Evolutionary conservation across 2,888 invertebrate species (phyloP), one percentile per base, ranked within the genome.

Genomic region (Tinea semifulvella): DNA sequence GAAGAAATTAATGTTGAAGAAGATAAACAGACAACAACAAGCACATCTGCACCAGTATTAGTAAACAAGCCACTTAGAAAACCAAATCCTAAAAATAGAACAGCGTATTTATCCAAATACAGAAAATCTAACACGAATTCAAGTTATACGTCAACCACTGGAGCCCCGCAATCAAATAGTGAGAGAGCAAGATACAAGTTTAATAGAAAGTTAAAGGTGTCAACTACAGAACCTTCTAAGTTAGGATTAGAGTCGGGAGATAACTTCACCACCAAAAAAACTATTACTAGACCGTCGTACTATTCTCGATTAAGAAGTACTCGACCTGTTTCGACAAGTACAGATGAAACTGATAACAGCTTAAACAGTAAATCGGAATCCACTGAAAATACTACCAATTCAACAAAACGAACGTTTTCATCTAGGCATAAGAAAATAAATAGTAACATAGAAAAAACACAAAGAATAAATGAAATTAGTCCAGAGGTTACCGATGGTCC

Each of bases 191-290:
- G 40, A 8, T 65, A 61, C 19, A 80, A 76, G 54, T 79, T 63
- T 49, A 75, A 53, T 44, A 67, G 77, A 57, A 79, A 74, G 58
- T 63, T 68, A 38, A 75, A 75, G 61, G 50, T 56, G 11, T 61
- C 64, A 17, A 62, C 69, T 17, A 64, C 66, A 10, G 64, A 60
- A 47, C 44, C 58, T 38, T 55, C 72, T 3, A 60, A 53, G 46
- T 7, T 13, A 2, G 36, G 17, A 18, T 47, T 47, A 36, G 66
- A 65, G 47, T 46, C 53, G 42, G 47, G 49, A 18, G 65, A 65
- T 50, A 58, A 28, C 18, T 69, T 62, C 55, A 53, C 52, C 68
- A 67, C 50, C 50, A 79, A 68, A 54, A 77, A 71, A 46, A 44
- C 66, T 14, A 52, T 61, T 7, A 50, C 57, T 8, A 61, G 76